A percentile compares a stretch with the other conserved stretches of the same genome.
phyloP scores from a whole-genome alignment of 2,888 invertebrate genomes.

The Cetonia aurata region DNA sequence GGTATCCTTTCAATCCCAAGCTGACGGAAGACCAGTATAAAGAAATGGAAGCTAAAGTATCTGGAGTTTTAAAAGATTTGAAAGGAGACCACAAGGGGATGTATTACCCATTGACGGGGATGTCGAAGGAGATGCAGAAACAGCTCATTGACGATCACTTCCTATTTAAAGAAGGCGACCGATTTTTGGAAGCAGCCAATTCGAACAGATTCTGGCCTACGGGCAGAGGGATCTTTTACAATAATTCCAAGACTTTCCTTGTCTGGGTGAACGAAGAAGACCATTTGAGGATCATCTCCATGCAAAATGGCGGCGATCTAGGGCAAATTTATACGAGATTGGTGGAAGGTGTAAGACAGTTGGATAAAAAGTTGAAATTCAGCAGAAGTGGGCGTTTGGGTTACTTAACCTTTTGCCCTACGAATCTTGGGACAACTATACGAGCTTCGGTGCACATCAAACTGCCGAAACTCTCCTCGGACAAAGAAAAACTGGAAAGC shows the following conservation, averaged over 20 bases:
- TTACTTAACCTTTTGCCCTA: slow-evolving; percentile 80
- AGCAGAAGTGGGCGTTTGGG: slow-evolving; percentile 73
- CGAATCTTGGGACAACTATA: slow-evolving; percentile 79
- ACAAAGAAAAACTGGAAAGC: slow-evolving; percentile 69
- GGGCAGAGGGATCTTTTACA: slow-evolving; percentile 94
- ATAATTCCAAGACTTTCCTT: slow-evolving; percentile 94
- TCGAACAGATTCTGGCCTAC: slow-evolving; percentile 84
- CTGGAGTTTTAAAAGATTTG: slow-evolving; percentile 58
- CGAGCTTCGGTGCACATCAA: slow-evolving; percentile 79
- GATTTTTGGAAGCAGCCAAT: slow-evolving; percentile 86
- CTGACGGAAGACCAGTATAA: slow-evolving; percentile 74
- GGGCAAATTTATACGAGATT: slow-evolving; percentile 76
- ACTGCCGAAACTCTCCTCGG: slow-evolving; percentile 72
- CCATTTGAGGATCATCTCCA: slow-evolving; percentile 96
- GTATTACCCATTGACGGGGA: slow-evolving; percentile 92
- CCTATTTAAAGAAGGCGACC: slow-evolving; percentile 96
- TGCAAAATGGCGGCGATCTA: slow-evolving; percentile 95
- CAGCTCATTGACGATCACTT: slow-evolving; percentile 97
- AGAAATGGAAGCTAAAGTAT: slow-evolving; percentile 72
- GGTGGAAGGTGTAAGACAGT: slow-evolving; percentile 67
- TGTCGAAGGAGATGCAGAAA: slow-evolving; percentile 93
- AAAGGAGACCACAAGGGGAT: slow-evolving; percentile 86
- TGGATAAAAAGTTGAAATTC: slow-evolving; percentile 70
- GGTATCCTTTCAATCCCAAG: slow-evolving; percentile 79
- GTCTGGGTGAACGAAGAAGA: slow-evolving; percentile 99